phyloP scores from a whole-genome alignment of 1,140 invertebrate genomes.

The Drosophila prosaltans region DNA sequence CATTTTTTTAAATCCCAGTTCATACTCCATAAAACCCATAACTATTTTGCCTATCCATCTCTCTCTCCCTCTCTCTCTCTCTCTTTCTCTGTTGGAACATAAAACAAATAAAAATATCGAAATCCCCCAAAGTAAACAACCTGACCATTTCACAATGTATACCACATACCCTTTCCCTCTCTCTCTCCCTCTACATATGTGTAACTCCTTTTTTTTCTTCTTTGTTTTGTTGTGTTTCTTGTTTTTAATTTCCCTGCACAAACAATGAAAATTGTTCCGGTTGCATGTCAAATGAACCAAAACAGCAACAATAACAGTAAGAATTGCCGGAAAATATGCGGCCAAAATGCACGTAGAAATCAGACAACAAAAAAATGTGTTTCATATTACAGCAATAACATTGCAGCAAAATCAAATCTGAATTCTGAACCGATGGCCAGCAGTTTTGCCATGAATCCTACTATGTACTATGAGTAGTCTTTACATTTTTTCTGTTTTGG shows the following conservation, averaged over 20 bases:
- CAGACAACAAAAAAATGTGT: constrained; percentile 35
- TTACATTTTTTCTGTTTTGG: no score
- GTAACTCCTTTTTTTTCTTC: no score
- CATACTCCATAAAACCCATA: constrained; percentile 44
- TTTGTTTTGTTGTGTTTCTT: constrained; percentile 30
- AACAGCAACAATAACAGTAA: constrained; percentile 38
- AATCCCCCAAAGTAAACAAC: constrained; percentile 39
- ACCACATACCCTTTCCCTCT: no score
- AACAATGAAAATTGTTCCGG: constrained; percentile 66
- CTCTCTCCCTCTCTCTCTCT: neutral
- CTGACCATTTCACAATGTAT: constrained; percentile 29
- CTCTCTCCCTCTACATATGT: no score
- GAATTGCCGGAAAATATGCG: constrained; percentile 67
- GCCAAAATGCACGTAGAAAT: constrained; percentile 62
- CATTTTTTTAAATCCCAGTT: constrained; percentile 44
- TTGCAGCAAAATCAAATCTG: constrained; percentile 66
- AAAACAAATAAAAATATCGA: constrained; percentile 38
- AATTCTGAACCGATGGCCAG: constrained; percentile 34
- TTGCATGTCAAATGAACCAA: constrained; percentile 77
- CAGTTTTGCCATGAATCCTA: constrained; percentile 48
- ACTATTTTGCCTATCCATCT: constrained; percentile 41
- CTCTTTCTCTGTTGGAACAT: neutral
- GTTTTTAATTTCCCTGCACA: constrained; percentile 70
- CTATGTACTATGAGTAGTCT: neutral
- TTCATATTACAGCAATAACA: constrained; percentile 77